Evolutionary conservation across 2,797 vertebrate species (phyloP).

Genomic region (Serranus cabrilla): DNA sequence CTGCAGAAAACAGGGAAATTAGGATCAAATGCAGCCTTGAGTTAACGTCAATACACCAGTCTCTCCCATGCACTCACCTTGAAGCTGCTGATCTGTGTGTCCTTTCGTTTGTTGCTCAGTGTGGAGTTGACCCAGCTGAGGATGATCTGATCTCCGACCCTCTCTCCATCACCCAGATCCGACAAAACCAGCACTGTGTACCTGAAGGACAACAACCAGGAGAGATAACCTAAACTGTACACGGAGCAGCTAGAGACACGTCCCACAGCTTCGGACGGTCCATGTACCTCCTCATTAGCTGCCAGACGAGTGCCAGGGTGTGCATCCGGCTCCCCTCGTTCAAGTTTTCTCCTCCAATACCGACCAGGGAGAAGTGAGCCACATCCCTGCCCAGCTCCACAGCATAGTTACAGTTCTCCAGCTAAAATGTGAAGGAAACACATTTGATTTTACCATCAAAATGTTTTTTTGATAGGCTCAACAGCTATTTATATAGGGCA

Average conservation of each 20-base stretch:
- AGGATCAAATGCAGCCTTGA: neutral
- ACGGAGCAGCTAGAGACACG: neutral
- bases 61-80: slow-evolving; percentile 84
- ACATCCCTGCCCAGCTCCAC: slow-evolving; percentile 91
- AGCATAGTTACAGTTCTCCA: slow-evolving; percentile 99
- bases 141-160: slow-evolving; percentile 93
- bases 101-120: slow-evolving; percentile 88
- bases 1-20: slow-evolving; percentile 75
- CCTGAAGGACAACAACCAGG: slow-evolving; percentile 75
- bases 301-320: slow-evolving; percentile 95
- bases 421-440: slow-evolving; percentile 77
- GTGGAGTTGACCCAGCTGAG: slow-evolving; percentile 96
- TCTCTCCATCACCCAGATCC: slow-evolving; percentile 94
- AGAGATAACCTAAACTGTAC: neutral
- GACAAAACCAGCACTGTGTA: slow-evolving; percentile 94
- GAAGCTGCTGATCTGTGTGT: slow-evolving; percentile 92
- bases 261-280: no score
- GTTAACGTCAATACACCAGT: neutral
- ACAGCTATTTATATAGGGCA: neutral
- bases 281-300: slow-evolving; percentile 95
- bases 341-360: slow-evolving; percentile 94
- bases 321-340: slow-evolving; percentile 92
- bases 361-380: slow-evolving; percentile 96
- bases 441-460: slow-evolving; percentile 7
- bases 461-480: neutral